phyloP scores from a whole-genome alignment of 2,797 vertebrate genomes.

The Margarornis squamiger region DNA sequence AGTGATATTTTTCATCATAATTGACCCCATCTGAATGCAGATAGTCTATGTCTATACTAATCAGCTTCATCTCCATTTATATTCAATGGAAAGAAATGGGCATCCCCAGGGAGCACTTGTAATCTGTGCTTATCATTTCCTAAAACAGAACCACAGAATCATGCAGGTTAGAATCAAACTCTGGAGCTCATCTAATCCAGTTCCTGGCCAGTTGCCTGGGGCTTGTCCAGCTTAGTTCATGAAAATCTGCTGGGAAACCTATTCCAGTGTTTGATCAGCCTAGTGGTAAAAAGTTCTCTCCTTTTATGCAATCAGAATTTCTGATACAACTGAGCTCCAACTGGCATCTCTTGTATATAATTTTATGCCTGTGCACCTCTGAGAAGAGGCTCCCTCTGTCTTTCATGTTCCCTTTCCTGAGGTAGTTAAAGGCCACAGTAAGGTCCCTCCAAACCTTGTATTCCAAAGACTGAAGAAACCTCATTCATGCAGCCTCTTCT shows the following conservation, averaged over 20 bases:
- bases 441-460: fast-evolving
- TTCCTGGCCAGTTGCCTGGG: not conserved
- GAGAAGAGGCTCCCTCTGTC: not conserved
- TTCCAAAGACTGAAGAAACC: not conserved
- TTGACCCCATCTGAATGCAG: not conserved
- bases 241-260: not conserved
- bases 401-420: not conserved
- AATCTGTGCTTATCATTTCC: not conserved
- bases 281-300: not conserved
- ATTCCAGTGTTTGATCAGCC: not conserved
- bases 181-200: not conserved
- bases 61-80: not conserved
- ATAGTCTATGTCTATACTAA: not conserved
- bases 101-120: not conserved
- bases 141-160: not conserved
- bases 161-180: not conserved
- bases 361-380: not conserved
- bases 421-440: not conserved
- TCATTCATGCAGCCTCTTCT: not conserved
- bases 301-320: not conserved
- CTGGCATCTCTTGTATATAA: not conserved
- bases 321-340: not conserved
- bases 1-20: not conserved
- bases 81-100: not conserved
- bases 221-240: not conserved